A percentile compares a stretch with the other conserved stretches of the same genome.
These are phyloP conservation scores for Rosalia funebris DNA, from an alignment of 2,888 invertebrate species.

Conservation along the genomic window DNA sequence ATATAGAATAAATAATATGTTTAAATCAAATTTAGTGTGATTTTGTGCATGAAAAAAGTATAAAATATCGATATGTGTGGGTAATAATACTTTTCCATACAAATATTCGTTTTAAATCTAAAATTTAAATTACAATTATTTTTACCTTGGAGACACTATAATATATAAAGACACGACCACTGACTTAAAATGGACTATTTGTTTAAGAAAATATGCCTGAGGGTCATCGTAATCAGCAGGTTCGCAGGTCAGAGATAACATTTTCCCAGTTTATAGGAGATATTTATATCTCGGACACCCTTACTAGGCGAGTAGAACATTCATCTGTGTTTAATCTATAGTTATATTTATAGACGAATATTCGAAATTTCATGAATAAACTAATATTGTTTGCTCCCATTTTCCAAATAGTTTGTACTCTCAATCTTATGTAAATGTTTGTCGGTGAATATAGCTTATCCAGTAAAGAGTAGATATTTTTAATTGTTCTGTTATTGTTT, in stretches of 20 bases:
- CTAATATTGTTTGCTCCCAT: neutral
- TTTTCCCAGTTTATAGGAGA: slow-evolving; percentile 9
- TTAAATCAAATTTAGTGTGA: no score
- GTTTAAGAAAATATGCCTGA: slow-evolving; percentile 46
- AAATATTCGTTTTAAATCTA: no score
- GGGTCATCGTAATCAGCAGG: slow-evolving; percentile 52
- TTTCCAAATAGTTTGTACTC: neutral
- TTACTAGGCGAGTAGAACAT: slow-evolving; percentile 1
- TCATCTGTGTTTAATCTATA: slow-evolving; percentile 2
- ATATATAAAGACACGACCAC: slow-evolving; percentile 27
- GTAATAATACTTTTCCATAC: no score
- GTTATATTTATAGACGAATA: neutral
- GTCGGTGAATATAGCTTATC: neutral
- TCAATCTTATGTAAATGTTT: slow-evolving; percentile 9
- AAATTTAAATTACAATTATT: neutral
- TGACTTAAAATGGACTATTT: slow-evolving; percentile 31
- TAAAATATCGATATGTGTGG: no score
- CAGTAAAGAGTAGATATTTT: neutral
- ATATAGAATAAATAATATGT: no score
- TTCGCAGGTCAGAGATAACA: slow-evolving; percentile 52
- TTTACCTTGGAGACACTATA: slow-evolving; percentile 26
- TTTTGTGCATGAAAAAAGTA: no score
- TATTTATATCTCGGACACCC: slow-evolving; percentile 17
- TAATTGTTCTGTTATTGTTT: slow-evolving; percentile 1
- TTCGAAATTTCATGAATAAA: slow-evolving; percentile 14